Percentiles rank a stretch among this genome's conserved stretches.
phyloP scores from a whole-genome alignment of 2,113 vertebrate genomes.

The Rutilus rutilus region DNA sequence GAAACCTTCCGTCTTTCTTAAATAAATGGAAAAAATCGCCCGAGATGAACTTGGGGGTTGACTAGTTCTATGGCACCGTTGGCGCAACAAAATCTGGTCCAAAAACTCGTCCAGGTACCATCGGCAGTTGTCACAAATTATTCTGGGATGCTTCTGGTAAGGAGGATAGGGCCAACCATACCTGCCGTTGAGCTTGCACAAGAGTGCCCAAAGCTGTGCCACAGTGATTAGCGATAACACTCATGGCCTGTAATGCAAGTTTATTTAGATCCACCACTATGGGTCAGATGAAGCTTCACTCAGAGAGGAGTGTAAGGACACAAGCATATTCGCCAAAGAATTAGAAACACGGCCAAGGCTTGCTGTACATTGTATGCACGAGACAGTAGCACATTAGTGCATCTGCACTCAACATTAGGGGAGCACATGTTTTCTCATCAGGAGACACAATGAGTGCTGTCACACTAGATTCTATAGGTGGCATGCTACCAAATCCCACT shows the following conservation, averaged over 20 bases:
- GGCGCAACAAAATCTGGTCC: background rate
- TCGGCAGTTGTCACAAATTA: background rate
- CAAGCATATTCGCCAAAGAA: background rate
- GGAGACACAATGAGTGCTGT: background rate
- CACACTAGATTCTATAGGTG: background rate
- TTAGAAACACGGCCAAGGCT: background rate
- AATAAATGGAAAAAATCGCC: background rate
- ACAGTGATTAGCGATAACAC: background rate
- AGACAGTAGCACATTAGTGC: background rate
- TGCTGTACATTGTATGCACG: background rate
- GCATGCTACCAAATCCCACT: background rate
- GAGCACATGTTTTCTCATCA: background rate
- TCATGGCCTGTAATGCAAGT: background rate
- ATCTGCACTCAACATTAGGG: background rate
- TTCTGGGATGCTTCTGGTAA: background rate
- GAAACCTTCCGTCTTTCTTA: background rate
- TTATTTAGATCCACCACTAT: background rate
- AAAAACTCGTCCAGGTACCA: background rate
- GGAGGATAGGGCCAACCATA: background rate
- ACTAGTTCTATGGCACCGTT: background rate
- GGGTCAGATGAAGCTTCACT: background rate
- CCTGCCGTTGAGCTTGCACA: background rate
- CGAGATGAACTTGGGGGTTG: background rate
- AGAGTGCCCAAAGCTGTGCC: background rate
- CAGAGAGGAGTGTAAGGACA: background rate